Percentiles rank a stretch among this genome's conserved stretches.
Conservation (phyloP, 2,113 vertebrate species). For the Entelurus aequoreus region DNA sequence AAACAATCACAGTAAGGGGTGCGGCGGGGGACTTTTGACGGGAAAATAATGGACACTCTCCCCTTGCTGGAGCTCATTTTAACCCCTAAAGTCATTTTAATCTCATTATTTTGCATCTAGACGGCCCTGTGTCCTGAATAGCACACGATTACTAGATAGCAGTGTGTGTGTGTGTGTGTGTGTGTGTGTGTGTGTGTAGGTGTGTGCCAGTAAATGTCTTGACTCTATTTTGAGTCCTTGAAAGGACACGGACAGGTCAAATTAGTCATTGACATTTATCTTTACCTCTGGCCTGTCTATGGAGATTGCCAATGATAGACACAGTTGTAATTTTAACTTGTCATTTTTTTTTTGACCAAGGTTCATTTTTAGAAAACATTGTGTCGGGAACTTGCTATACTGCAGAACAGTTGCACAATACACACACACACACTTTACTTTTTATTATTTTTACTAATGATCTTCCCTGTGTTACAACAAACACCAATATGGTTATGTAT, state of each 20-base stretch:
- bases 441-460: too few species aligned
- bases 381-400: too few species aligned
- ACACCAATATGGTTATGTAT: too few species aligned
- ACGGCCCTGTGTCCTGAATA: neutral
- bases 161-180: constrained; percentile 5
- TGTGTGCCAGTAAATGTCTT: constrained; percentile 27
- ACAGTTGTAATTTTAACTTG: too few species aligned
- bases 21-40: neutral
- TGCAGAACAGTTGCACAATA: too few species aligned
- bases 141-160: neutral
- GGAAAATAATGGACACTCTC: neutral
- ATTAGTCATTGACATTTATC: constrained; percentile 58
- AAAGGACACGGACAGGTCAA: constrained; percentile 55
- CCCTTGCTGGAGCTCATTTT: neutral
- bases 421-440: too few species aligned
- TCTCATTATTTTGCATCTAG: neutral
- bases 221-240: constrained; percentile 57
- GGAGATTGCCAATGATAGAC: too few species aligned
- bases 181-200: too few species aligned
- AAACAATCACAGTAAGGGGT: neutral
- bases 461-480: too few species aligned
- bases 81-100: neutral
- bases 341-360: too few species aligned
- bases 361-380: too few species aligned
- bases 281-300: neutral